A percentile compares a stretch with the other conserved stretches of the same genome.
These are phyloP conservation scores for Brachyhypopomus occidentalis DNA, from an alignment of 2,113 vertebrate species.

Conservation along the genomic window DNA sequence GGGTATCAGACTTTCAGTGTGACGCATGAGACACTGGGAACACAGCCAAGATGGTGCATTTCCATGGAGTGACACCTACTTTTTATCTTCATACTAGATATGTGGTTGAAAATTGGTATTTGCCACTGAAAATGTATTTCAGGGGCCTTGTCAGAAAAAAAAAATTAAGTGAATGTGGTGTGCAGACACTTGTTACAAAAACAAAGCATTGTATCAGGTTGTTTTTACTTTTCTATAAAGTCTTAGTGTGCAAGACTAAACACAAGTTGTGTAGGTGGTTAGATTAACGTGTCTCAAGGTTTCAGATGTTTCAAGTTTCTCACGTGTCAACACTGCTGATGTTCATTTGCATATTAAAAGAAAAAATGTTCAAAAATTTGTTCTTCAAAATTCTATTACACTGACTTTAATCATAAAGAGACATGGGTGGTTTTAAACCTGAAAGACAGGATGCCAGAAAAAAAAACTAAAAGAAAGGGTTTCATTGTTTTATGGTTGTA, in stretches of 20 bases:
- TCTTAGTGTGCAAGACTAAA: slow-evolving; percentile 43
- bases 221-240: slow-evolving; percentile 37
- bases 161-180: background rate
- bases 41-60: slow-evolving; percentile 29
- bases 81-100: slow-evolving; percentile 45
- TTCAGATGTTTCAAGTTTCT: background rate
- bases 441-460: no score
- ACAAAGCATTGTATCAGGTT: slow-evolving; percentile 34
- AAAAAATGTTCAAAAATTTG: background rate
- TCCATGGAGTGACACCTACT: slow-evolving; percentile 23
- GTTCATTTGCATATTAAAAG: slow-evolving; percentile 20
- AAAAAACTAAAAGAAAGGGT: no score
- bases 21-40: slow-evolving; percentile 35
- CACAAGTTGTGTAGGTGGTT: slow-evolving; percentile 35
- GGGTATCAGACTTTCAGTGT: background rate
- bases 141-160: background rate
- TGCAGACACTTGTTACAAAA: background rate
- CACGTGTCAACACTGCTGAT: slow-evolving; percentile 16
- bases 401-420: no score
- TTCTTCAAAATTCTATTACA: no score
- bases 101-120: background rate
- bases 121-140: background rate
- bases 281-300: slow-evolving; percentile 45
- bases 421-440: no score
- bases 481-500: no score